Evolutionary conservation across 1,140 invertebrate genomes (phyloP).

Genomic region (Paracyclopina nana): DNA sequence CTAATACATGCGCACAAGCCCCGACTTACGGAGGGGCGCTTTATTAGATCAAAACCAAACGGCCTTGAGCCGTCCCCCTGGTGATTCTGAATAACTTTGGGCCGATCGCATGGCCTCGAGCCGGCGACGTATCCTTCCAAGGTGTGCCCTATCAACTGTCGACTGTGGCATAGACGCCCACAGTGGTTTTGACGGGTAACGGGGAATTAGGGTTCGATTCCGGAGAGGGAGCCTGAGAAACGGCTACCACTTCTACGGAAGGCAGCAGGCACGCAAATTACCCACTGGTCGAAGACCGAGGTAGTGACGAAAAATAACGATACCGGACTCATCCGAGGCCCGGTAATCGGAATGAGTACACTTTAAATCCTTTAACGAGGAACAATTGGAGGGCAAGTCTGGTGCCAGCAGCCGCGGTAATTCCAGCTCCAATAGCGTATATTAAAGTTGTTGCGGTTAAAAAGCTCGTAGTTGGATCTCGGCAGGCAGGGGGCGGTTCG

Average conservation of each 20-base stretch:
- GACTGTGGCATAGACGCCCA: slow-evolving; percentile 52
- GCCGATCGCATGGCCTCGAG: slow-evolving; percentile 48
- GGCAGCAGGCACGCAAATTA: slow-evolving; percentile 73
- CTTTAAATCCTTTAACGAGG: slow-evolving; percentile 70
- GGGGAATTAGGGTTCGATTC: slow-evolving; percentile 34
- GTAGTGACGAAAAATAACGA: slow-evolving; percentile 71
- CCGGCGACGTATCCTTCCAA: slow-evolving; percentile 59
- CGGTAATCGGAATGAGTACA: slow-evolving; percentile 72
- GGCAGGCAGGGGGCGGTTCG: slow-evolving; percentile 6
- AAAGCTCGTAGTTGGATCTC: slow-evolving; percentile 21
- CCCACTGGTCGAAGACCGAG: slow-evolving; percentile 55
- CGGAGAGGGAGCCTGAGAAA: slow-evolving; percentile 66
- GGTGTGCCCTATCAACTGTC: slow-evolving; percentile 68
- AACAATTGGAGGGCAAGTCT: slow-evolving; percentile 74
- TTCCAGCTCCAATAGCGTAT: slow-evolving; percentile 75
- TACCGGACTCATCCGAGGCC: slow-evolving; percentile 51
- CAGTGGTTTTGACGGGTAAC: slow-evolving; percentile 57
- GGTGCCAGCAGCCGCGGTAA: slow-evolving; percentile 74
- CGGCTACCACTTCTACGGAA: slow-evolving; percentile 78
- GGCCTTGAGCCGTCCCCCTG: slow-evolving; percentile 16
- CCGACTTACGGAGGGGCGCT: slow-evolving; percentile 43
- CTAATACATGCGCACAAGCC: slow-evolving; percentile 50
- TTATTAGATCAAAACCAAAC: slow-evolving; percentile 46
- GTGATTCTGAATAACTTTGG: slow-evolving; percentile 57
- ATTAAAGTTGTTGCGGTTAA: slow-evolving; percentile 54